Base-by-base conservation (phyloP, 2,888 invertebrate species). In the Nomada fabriciana region DNA sequence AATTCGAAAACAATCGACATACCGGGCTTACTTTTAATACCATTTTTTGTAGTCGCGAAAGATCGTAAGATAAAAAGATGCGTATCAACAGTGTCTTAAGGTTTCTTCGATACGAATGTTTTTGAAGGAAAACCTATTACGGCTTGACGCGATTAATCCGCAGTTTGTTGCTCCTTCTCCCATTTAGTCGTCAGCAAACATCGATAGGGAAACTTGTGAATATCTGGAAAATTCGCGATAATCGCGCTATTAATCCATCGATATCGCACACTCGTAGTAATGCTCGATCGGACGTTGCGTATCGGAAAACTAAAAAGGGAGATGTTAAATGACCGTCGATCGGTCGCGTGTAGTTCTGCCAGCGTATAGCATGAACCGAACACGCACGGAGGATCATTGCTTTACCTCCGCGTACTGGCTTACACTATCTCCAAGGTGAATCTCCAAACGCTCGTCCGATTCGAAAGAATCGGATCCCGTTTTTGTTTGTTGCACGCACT, bases 401-500 rank as follows among this genome's bases (percentile, higher is more conserved):
- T 43, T 36, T 13, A 36, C 36, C 7, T 20, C 42, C 10, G 43
- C 43, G 20, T 29, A 23, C 9, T 52, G 36, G 57, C 15, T 23
- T 23, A 10, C 65, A 60, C 29, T 53, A 20, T 65, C 25, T 0
- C 42, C 60, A 50, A 29, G 36, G 25, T 10, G 29, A n/a, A 52
- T 15, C 65, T 29, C 67, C 15, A 47, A 47, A 47, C 15, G 47
- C 47, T 15, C 47, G 3, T 3, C 2, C 55, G 52, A 53, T 11
- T 53, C 13, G 13, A 7, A 7, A 18, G 5, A 52, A 65, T 64
- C 29, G n/a, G 5, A 55, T 57, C 50, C 43, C 71, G 67, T 73
- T 77, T 79, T 74, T 61, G 64, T 47, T 79, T 65, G 76, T 75
- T 74, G 68, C 65, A 70, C 77, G 71, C 80, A 65, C 64, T 85